Percentiles rank a stretch among this genome's conserved stretches.
Conservation (phyloP, 2,113 vertebrate genomes). For the Apistogramma diplotaenia region DNA sequence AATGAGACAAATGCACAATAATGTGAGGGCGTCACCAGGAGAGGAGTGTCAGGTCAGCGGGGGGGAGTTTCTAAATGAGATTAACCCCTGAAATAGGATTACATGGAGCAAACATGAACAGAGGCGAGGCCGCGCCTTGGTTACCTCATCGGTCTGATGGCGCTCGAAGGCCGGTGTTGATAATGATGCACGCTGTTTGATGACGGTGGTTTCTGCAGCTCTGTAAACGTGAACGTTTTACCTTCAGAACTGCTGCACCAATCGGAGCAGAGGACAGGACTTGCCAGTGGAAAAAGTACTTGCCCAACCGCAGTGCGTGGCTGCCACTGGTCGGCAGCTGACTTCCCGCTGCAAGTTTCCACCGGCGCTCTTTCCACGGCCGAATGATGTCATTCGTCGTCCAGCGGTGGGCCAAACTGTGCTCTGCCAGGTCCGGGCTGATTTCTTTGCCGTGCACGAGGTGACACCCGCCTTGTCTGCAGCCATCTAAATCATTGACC, state of each 20-base stretch:
- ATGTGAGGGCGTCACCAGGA: background rate
- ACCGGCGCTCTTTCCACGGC: constrained; percentile 62
- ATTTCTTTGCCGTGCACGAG: background rate
- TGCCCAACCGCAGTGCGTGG: constrained; percentile 74
- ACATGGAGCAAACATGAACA: constrained; percentile 15
- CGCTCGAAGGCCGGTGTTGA: background rate
- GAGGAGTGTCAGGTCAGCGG: constrained; percentile 4
- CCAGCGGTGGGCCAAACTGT: constrained; percentile 9
- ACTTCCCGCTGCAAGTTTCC: constrained; percentile 62
- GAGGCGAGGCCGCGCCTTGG: constrained; percentile 22
- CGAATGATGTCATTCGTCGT: constrained; percentile 66
- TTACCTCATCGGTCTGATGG: constrained; percentile 15
- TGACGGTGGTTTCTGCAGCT: constrained; percentile 18
- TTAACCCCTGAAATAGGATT: constrained; percentile 65
- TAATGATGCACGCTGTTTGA: no score
- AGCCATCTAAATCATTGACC: constrained; percentile 38
- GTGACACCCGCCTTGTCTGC: constrained; percentile 25
- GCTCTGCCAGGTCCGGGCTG: constrained; percentile 27
- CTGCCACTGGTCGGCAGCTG: constrained; percentile 63
- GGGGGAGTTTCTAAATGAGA: constrained; percentile 2
- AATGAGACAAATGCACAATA: constrained; percentile 1
- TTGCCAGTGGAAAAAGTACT: constrained; percentile 76
- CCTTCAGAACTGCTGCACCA: constrained; percentile 63
- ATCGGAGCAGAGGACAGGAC: constrained; percentile 69
- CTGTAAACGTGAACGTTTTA: constrained; percentile 50